Conservation (phyloP, 2,797 vertebrate species). For the Sylvilagus floridanus region DNA sequence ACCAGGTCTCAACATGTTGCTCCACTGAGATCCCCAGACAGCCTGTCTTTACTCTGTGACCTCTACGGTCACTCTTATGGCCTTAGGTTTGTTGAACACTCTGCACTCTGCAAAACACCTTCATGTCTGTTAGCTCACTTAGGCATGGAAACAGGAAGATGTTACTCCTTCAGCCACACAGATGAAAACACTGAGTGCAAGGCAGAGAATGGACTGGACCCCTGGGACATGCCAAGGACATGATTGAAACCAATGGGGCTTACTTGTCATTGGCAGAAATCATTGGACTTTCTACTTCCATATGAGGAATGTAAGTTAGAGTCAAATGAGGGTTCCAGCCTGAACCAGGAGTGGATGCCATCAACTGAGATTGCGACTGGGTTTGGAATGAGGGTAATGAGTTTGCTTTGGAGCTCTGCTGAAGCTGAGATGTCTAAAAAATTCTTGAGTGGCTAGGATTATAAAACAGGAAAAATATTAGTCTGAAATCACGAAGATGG, state of each 20-base stretch:
- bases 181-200: conserved; percentile 14
- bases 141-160: neutral
- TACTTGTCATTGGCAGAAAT: neutral
- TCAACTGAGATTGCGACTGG: neutral
- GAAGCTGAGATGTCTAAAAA: conserved; percentile 43
- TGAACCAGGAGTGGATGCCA: neutral
- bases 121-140: neutral
- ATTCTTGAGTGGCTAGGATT: conserved; percentile 13
- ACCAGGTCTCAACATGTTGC: neutral
- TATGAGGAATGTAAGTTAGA: neutral
- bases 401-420: conserved; percentile 32
- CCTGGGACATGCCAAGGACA: neutral
- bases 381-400: conserved; percentile 9
- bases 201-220: neutral
- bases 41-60: neutral
- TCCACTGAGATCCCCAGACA: conserved; percentile 20
- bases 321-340: conserved; percentile 12
- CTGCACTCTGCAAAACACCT: conserved; percentile 12
- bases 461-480: conserved; percentile 45
- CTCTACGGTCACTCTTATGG: neutral
- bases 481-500: neutral
- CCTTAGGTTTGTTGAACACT: conserved; percentile 5
- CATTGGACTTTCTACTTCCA: neutral
- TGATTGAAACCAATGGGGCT: neutral
- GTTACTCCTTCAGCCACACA: neutral